phyloP scores from a whole-genome alignment of 1,140 invertebrate genomes.

The Bombyx mandarina region DNA sequence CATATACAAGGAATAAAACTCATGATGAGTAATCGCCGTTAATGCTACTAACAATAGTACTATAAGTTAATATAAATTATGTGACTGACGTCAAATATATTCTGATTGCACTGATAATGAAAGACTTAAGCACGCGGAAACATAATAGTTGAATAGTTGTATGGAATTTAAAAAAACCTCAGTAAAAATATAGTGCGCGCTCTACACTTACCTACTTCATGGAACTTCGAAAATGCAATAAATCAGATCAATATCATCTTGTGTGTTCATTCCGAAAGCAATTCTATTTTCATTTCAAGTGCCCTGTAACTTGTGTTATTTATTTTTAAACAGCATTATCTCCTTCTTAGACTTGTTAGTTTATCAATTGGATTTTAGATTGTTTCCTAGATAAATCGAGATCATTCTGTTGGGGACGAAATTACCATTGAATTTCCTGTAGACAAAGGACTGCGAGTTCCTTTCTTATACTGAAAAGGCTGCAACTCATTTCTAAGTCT shows the following conservation, averaged over 20 bases:
- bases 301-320: slow-evolving; percentile 7
- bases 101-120: no score
- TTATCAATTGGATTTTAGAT: not conserved
- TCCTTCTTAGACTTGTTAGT: not conserved
- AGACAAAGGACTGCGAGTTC: slow-evolving; percentile 24
- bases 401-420: slow-evolving; percentile 1
- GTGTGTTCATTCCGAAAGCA: slow-evolving; percentile 16
- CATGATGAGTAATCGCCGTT: no score
- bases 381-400: not conserved
- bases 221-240: slow-evolving; percentile 20
- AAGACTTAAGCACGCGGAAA: no score
- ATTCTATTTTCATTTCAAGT: slow-evolving; percentile 20
- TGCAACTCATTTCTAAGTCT: slow-evolving; percentile 29
- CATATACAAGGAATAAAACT: no score
- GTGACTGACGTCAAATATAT: no score
- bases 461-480: slow-evolving; percentile 26
- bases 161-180: no score
- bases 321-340: slow-evolving; percentile 5
- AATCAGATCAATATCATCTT: slow-evolving; percentile 22
- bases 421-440: slow-evolving; percentile 26
- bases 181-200: not conserved
- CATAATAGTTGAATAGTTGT: no score
- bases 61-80: no score
- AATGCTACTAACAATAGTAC: no score
- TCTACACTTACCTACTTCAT: slow-evolving; percentile 2